Conservation (phyloP, 2,113 vertebrate genomes). For the Notothenia rossii region DNA sequence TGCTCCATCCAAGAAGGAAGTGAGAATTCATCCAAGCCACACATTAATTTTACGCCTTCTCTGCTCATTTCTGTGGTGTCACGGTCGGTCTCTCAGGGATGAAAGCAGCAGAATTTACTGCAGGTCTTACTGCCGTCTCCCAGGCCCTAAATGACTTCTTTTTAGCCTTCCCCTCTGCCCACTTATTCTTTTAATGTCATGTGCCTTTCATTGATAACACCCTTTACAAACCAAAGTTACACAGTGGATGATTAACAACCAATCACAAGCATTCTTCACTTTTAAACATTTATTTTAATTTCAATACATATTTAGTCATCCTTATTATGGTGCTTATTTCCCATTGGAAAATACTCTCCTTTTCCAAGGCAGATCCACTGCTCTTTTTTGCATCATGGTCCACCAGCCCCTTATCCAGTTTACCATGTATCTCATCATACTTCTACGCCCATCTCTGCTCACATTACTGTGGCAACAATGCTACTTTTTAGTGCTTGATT, state of each 20-base stretch:
- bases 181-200: constrained; percentile 21
- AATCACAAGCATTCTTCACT: neutral
- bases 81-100: constrained; percentile 66
- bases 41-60: constrained; percentile 71
- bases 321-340: constrained; percentile 6
- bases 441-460: constrained; percentile 50
- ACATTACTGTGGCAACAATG: constrained; percentile 85
- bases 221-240: constrained; percentile 10
- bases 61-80: constrained; percentile 65
- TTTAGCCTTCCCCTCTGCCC: constrained; percentile 14
- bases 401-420: constrained; percentile 36
- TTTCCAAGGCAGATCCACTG: constrained; percentile 4
- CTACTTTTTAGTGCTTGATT: constrained; percentile 92
- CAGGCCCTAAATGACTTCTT: constrained; percentile 66
- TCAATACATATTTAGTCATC: constrained; percentile 19
- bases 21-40: constrained; percentile 19
- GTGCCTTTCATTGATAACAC: neutral
- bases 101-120: constrained; percentile 58
- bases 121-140: constrained; percentile 51
- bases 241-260: neutral
- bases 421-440: constrained; percentile 54
- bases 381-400: constrained; percentile 27
- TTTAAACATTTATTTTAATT: constrained; percentile 14
- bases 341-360: neutral
- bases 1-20: constrained; percentile 14